Conservation (phyloP, 2,113 vertebrate species). For the Dasyornis broadbenti region DNA sequence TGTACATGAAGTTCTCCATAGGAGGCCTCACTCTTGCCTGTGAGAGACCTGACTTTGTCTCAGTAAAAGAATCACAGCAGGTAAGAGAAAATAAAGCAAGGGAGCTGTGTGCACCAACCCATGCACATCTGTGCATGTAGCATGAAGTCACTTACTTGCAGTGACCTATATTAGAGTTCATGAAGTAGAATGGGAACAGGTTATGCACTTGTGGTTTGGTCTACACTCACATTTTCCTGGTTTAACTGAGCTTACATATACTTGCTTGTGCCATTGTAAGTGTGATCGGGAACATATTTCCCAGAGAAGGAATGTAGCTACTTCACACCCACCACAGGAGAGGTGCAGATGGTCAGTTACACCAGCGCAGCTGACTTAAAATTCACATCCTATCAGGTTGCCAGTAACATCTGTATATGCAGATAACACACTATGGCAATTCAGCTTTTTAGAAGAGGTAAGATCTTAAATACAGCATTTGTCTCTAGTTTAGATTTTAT, state of each 20-base stretch:
- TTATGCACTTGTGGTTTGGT: neutral
- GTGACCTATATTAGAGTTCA: neutral
- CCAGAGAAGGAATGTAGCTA: neutral
- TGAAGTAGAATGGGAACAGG: neutral
- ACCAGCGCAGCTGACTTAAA: neutral
- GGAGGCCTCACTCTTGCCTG: neutral
- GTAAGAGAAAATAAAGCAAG: neutral
- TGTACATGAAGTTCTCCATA: neutral
- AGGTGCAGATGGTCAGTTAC: neutral
- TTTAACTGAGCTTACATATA: neutral
- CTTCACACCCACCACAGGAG: neutral
- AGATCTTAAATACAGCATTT: neutral
- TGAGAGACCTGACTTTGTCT: neutral
- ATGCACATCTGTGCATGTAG: neutral
- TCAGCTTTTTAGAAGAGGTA: neutral
- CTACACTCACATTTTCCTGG: neutral
- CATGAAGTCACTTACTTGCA: neutral
- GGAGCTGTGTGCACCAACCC: neutral
- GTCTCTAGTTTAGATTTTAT: neutral
- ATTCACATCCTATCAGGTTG: neutral
- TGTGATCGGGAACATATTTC: neutral
- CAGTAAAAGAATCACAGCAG: neutral
- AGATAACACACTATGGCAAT: neutral
- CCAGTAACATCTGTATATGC: neutral
- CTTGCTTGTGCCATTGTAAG: fast-evolving